Evolutionary conservation across 2,113 vertebrate species (phyloP).

Genomic region (Nesoenas mayeri): DNA sequence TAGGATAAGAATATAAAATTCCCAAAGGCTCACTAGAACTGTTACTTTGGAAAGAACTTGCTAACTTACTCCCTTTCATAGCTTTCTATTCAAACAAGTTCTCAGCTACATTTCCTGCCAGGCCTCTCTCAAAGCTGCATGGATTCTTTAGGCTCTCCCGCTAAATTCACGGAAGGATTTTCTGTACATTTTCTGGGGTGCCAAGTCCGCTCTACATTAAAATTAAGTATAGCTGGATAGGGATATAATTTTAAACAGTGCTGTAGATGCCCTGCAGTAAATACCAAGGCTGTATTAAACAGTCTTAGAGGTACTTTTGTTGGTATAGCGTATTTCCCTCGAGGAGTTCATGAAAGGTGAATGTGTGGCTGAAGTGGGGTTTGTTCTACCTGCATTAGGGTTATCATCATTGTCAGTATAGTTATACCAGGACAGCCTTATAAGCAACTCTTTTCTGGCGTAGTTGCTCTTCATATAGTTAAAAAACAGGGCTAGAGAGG

Average conservation of each 20-base stretch:
- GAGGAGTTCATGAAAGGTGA: background rate
- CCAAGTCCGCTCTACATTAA: background rate
- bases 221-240: background rate
- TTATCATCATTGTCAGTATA: background rate
- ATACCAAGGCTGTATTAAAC: background rate
- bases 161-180: background rate
- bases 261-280: background rate
- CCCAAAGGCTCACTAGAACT: background rate
- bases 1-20: background rate
- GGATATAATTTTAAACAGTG: background rate
- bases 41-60: background rate
- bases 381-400: background rate
- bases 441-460: background rate
- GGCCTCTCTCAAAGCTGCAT: background rate
- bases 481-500: background rate
- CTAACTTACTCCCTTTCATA: background rate
- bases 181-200: background rate
- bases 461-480: background rate
- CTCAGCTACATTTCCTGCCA: background rate
- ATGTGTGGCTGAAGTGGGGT: background rate
- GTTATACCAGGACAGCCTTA: background rate
- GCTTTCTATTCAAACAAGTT: background rate
- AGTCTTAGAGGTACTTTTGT: background rate
- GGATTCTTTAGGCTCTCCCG: background rate
- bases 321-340: background rate